Evolutionary conservation across 2,113 vertebrate species (phyloP), one percentile per base, ranked within the genome.

Genomic region (Embiotoca jacksoni): DNA sequence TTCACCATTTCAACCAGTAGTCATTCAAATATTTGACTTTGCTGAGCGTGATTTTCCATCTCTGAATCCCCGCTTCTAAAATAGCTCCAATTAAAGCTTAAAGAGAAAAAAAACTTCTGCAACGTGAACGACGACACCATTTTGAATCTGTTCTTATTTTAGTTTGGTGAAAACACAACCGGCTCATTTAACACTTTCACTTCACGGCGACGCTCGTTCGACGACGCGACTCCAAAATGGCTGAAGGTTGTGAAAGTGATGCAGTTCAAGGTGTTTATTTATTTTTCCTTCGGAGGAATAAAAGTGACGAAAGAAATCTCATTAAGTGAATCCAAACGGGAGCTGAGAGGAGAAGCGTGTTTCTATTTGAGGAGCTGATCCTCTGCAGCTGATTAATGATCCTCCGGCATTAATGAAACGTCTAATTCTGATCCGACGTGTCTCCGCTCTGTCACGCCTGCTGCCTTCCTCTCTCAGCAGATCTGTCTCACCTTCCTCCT

Each of bases 401-500:
- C 41, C 41, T 30, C 32, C 41, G 16, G 46, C 50, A 36, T 77
- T 65, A 71, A 80, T 54, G 33, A 72, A 23, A 66, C 0, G 41
- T 72, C 71, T 65, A 35, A 57, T 31, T 85, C 68, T 16, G 41
- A 72, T 61, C 57, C 3, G 13, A 54, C n/a, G 56, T 30, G 44
- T 63, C 72, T 36, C 57, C 9, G 30, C 61, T 65, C 60, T 1
- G 4, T 66, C 30, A 6, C 39, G 9, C 57, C 71, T 58, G 49
- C 76, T 49, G 55, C 11, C 50, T 66, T 54, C 46, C 58, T 52
- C 33, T 46, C 72, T 80, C 57, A 66, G 77, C 53, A 59, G 46
- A 77, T 80, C 75, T n/a, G 75, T 82, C 74, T 78, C 72, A 5
- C 67, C 62, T 64, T 65, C 57, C 44, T 53, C 67, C 33, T 50